Evolutionary conservation across 2,888 invertebrate species (phyloP), one percentile per base, ranked within the genome.

Genomic region (Oscheius sp.): DNA sequence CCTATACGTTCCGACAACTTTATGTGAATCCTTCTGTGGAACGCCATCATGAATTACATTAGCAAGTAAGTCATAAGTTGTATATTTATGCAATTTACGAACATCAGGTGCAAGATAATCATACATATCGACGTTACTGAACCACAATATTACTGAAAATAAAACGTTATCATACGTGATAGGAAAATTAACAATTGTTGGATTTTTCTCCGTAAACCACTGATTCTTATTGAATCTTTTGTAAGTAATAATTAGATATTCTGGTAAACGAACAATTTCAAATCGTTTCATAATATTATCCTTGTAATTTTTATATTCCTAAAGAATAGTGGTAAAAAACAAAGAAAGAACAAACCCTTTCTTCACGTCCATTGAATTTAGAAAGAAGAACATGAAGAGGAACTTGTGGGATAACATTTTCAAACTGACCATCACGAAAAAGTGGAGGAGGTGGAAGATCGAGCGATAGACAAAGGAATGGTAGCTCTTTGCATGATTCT

Each of bases 31-130:
- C 86, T 94, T 94, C 36, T 90, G 90, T 6, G 97, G 96, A 77
- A 94, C 94, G 0, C 98, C 98, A 85, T 99, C 98, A 85, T 99
- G 98, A 0, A 99, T 94, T 74, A 99, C 94, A 87, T 99, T 99
- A 0, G 96, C 96, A 17, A 97, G 92, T 70, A 99, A 89, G 89
- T 97, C 96, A 85, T 99, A 99, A 20, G 92, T 92, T 0, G 95
- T 95, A 85, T 91, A 90, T 41, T 79, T 91, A 83, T 93, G 91
- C 71, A 90, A 90, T 1, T 71, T 67, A 78, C 85, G 67, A 80
- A 77, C 69, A 92, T 94, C 94, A 0, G 93, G 91, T 0, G 94
- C 92, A 54, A 98, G 88, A 81, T 95, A 92, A 83, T 98, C 97
- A 14, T 94, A 94, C 87, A 98, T 94, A 88, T 98, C 97, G 2